Base-by-base conservation (phyloP, 2,797 vertebrate species). In the Spondyliosoma cantharus region DNA sequence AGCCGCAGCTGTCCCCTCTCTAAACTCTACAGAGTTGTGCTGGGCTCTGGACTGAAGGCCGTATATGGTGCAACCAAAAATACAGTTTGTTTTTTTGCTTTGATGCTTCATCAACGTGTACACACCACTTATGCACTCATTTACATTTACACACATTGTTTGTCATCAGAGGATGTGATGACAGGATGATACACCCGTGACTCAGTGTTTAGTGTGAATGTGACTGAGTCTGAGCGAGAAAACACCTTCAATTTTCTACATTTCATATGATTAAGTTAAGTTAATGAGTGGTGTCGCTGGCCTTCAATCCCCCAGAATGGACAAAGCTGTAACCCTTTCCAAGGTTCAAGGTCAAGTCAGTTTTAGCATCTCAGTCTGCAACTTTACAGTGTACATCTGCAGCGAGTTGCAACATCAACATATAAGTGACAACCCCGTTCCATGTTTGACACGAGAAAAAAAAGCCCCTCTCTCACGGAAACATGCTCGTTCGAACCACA, bases 391-490 rank as follows among this genome's bases (percentile, higher is more conserved):
- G 56, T 60, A 32, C 68, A 7, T 70, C 59, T 73, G n/a, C 5
- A 22, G 29, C 49, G 24, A 84, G 78, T 84, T 83, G 75, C 83
- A 84, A 82, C 16, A 53, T 59, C 7, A 81, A 78, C 78, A 81
- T 63, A 73, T 27, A 62, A 75, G 71, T 71, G 63, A 83, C 82
- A 89, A 81, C 17, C 58, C 82, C 19, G 62, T 74, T 76, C 17
- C 70, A 75, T 25, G 37, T 80, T 80, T 86, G 71, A 29, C 2
- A 5, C 56, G 37, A 67, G 43, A 86, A 86, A 71, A 86, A 71
- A 91, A 90, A 91, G 27, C 57, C 82, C 85, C 81, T 78, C 62
- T 85, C 65, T 86, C 62, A 81, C 76, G 82, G 78, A 90, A 89
- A 84, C 84, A 86, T 57, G 61, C 71, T 80, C 67, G 57, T 86